Percentiles rank a stretch among this genome's conserved stretches.
Conservation (phyloP, 2,797 vertebrate species). For the Cygnus olor region DNA sequence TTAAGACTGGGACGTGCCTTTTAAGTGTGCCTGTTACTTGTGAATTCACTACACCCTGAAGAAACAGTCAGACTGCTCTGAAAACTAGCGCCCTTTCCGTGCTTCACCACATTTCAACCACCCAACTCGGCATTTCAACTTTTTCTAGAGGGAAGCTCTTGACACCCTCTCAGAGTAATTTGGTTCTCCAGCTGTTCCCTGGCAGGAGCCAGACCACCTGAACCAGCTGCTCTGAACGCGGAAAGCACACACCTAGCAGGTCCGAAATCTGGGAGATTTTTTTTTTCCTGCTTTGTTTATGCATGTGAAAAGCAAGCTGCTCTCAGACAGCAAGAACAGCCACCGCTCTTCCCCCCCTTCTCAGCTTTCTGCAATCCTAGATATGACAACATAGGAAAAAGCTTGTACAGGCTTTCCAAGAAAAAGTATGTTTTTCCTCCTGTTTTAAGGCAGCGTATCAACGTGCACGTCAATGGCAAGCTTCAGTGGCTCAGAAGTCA, state of each 20-base stretch:
- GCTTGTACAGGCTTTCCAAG: not conserved
- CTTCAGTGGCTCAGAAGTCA: not conserved
- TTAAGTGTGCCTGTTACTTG: not conserved
- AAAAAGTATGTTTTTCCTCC: not conserved
- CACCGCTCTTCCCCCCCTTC: not conserved
- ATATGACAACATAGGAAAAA: not conserved
- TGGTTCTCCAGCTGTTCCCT: not conserved
- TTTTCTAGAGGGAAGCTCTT: slow-evolving; percentile 22
- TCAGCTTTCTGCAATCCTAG: not conserved
- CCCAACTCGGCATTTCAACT: not conserved
- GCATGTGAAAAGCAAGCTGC: not conserved
- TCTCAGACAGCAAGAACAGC: not conserved
- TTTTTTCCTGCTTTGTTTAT: not conserved
- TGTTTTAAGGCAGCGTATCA: not conserved
- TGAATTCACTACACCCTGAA: not conserved
- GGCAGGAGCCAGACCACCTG: not conserved
- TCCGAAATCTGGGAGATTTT: not conserved
- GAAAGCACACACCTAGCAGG: not conserved
- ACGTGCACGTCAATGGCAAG: not conserved
- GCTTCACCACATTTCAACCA: not conserved
- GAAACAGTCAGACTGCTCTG: not conserved
- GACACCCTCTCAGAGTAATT: not conserved
- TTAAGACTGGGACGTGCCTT: fast-evolving
- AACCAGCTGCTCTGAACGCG: not conserved
- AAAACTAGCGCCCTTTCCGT: not conserved